Evolutionary conservation across 2,888 invertebrate species (phyloP).

Genomic region (Tipula unca): DNA sequence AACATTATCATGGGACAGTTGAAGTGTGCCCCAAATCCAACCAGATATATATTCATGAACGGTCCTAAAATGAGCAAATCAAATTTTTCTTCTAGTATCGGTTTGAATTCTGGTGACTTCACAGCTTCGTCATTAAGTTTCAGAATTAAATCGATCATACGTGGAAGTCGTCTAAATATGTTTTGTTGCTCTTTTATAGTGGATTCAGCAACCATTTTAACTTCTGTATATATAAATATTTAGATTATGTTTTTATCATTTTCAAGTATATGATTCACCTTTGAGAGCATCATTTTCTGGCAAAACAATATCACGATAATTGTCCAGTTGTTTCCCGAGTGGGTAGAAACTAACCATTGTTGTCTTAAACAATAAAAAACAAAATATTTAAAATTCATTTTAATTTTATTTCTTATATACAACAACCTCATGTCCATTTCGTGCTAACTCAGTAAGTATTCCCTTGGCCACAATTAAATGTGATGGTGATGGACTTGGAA

Average conservation of each 20-base stretch:
- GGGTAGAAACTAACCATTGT: not conserved
- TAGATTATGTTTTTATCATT: not conserved
- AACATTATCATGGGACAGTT: not conserved
- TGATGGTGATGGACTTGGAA: constrained; percentile 31
- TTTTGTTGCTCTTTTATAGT: not conserved
- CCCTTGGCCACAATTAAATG: constrained; percentile 33
- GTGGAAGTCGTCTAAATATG: not conserved
- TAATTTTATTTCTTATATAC: not conserved
- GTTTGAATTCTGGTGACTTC: constrained; percentile 17
- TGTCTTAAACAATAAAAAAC: not conserved
- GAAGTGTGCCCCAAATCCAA: not conserved
- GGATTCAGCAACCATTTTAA: not conserved
- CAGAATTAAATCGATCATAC: not conserved
- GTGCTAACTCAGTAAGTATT: constrained; percentile 32
- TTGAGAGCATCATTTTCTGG: not conserved
- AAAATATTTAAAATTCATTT: not conserved
- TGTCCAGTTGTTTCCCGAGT: not conserved
- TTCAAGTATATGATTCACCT: not conserved
- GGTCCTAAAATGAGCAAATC: constrained; percentile 23
- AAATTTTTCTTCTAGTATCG: constrained; percentile 22
- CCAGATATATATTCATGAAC: constrained; percentile 19
- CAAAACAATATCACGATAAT: constrained; percentile 18
- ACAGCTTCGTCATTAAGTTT: not conserved
- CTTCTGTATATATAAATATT: not conserved
- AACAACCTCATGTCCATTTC: constrained; percentile 35